A percentile compares a stretch with the other conserved stretches of the same genome.
phyloP scores from a whole-genome alignment of 2,888 invertebrate species.

The Calameuta filiformis region DNA sequence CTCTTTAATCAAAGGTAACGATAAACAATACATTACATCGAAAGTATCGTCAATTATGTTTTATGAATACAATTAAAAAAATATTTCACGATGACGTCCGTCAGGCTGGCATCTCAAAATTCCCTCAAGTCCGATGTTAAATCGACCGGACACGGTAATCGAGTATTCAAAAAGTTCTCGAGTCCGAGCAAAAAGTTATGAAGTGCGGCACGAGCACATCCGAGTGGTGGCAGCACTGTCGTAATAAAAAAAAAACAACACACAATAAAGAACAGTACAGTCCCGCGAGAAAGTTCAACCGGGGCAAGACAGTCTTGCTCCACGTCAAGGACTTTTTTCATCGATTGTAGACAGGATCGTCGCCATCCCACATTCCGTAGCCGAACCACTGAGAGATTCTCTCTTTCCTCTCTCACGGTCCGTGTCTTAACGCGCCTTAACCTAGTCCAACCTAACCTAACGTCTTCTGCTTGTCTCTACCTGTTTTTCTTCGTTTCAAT shows the following conservation, averaged over 20 bases:
- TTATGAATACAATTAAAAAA: background rate
- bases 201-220: background rate
- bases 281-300: background rate
- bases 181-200: background rate
- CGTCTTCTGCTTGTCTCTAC: background rate
- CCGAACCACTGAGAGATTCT: background rate
- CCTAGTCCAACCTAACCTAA: background rate
- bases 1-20: too few species aligned
- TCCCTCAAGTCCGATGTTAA: background rate
- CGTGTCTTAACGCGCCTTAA: background rate
- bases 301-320: background rate
- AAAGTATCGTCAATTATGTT: background rate
- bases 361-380: background rate
- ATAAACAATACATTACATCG: background rate
- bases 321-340: background rate
- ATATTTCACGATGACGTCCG: background rate
- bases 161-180: background rate
- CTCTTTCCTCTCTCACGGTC: background rate
- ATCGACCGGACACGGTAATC: background rate
- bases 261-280: background rate
- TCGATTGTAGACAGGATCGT: background rate
- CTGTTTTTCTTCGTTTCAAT: background rate
- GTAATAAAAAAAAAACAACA: background rate
- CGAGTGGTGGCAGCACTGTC: background rate
- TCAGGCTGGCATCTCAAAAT: background rate